phyloP scores from a whole-genome alignment of 1,140 invertebrate species.

The Mactra quadrangularis region DNA sequence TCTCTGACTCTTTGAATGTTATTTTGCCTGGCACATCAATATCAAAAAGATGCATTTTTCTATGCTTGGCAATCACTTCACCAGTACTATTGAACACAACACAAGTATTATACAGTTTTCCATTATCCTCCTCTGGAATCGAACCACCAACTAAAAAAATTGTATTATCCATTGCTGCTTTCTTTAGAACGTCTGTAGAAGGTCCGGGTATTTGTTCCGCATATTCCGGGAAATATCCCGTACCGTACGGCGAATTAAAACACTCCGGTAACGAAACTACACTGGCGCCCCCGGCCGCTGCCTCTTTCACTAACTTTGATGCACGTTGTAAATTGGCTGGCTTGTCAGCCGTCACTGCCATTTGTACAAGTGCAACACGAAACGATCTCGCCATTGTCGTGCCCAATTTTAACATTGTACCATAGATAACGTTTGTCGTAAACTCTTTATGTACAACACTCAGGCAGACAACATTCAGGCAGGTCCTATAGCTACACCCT shows the following conservation, averaged over 20 bases:
- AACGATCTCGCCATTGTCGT: conserved; percentile 63
- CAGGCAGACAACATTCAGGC: too few relatives aligned
- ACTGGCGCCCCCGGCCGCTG: conserved; percentile 90
- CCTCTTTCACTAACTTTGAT: conserved; percentile 89
- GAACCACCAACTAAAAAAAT: conserved; percentile 95
- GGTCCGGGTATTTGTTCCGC: conserved; percentile 91
- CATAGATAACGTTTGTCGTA: too few relatives aligned
- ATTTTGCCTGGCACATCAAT: conserved; percentile 97
- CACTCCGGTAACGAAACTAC: conserved; percentile 95
- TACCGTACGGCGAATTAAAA: conserved; percentile 97
- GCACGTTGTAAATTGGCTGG: conserved; percentile 90
- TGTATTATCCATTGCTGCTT: conserved; percentile 90
- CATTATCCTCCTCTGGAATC: conserved; percentile 90
- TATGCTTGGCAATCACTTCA: conserved; percentile 86
- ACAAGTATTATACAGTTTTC: conserved; percentile 94
- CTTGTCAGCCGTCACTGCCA: conserved; percentile 90
- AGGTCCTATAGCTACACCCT: too few relatives aligned
- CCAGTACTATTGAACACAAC: conserved; percentile 94
- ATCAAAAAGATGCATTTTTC: conserved; percentile 95
- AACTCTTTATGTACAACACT: too few relatives aligned
- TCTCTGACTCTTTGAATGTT: conserved; percentile 96
- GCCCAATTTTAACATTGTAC: neutral
- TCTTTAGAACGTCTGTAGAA: conserved; percentile 89
- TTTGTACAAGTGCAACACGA: conserved; percentile 90
- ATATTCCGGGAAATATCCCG: conserved; percentile 93